phyloP scores from a whole-genome alignment of 1,140 invertebrate species.

The Bombus impatiens region DNA sequence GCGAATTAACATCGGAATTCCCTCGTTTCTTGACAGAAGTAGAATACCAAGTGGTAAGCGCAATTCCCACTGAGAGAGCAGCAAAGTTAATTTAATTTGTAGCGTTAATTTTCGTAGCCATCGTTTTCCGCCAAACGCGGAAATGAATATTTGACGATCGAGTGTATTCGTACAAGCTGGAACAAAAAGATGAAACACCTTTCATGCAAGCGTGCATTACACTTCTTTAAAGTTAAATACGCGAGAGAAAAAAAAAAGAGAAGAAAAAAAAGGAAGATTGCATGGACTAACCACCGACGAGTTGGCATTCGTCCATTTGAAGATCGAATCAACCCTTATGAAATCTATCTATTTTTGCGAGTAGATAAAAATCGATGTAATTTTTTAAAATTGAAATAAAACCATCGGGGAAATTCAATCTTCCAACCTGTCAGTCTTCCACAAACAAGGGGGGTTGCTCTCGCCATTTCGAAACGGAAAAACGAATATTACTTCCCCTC shows the following conservation, averaged over 20 bases:
- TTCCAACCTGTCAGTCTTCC: not conserved
- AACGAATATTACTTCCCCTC: not conserved
- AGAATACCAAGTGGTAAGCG: not conserved
- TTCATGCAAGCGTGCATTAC: not conserved
- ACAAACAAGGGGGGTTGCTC: not conserved
- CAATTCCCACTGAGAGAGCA: not conserved
- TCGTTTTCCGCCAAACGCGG: not conserved
- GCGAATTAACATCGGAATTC: not conserved
- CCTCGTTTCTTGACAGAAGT: not conserved
- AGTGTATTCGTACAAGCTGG: not conserved
- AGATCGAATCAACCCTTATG: not conserved
- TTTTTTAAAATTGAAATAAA: not conserved
- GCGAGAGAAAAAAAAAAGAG: no score
- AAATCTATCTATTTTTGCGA: not conserved
- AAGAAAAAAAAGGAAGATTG: accelerated
- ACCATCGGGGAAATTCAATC: not conserved
- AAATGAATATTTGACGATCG: slow-evolving; percentile 10
- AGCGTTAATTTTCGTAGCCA: not conserved
- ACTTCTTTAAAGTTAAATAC: not conserved
- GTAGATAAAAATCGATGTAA: not conserved
- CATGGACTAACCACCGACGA: not conserved
- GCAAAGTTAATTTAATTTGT: not conserved
- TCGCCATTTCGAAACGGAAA: slow-evolving; percentile 3
- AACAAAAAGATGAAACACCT: not conserved
- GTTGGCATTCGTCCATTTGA: not conserved